Conservation (phyloP, 2,113 vertebrate species). For the Phylloscopus trochiloides region DNA sequence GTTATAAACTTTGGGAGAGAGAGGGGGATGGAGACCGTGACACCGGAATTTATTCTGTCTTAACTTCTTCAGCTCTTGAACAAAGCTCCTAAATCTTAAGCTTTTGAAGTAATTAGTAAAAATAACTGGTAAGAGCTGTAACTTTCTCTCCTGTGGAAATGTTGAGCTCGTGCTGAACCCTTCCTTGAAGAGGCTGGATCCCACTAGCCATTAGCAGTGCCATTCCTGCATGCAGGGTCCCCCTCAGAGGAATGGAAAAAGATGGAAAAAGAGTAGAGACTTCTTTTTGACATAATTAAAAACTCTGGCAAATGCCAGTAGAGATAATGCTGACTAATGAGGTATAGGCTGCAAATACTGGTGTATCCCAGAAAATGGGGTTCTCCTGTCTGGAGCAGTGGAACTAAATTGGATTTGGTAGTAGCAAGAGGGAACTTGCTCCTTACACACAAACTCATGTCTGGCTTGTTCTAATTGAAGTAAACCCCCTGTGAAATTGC, state of each 20-base stretch:
- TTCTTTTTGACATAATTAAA: not conserved
- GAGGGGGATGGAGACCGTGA: not conserved
- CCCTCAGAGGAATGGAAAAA: not conserved
- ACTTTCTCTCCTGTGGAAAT: not conserved
- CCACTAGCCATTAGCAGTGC: not conserved
- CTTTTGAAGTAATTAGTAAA: not conserved
- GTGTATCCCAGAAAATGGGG: not conserved
- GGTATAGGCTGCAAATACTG: not conserved
- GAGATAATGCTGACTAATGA: not conserved
- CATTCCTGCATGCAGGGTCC: not conserved
- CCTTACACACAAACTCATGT: not conserved
- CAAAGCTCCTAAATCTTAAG: not conserved
- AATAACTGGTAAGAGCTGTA: not conserved
- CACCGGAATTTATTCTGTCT: not conserved
- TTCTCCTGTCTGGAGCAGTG: not conserved
- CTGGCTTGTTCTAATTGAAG: not conserved
- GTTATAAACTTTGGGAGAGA: not conserved
- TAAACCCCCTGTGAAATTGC: conserved; percentile 26
- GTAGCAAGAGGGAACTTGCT: not conserved
- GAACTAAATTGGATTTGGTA: not conserved
- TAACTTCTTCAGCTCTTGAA: not conserved
- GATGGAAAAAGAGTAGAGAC: not conserved
- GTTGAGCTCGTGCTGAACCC: not conserved
- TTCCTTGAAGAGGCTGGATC: not conserved
- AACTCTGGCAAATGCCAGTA: not conserved